Base-by-base conservation (phyloP, 2,797 vertebrate genomes). In the Paedocypris micromegethes region DNA sequence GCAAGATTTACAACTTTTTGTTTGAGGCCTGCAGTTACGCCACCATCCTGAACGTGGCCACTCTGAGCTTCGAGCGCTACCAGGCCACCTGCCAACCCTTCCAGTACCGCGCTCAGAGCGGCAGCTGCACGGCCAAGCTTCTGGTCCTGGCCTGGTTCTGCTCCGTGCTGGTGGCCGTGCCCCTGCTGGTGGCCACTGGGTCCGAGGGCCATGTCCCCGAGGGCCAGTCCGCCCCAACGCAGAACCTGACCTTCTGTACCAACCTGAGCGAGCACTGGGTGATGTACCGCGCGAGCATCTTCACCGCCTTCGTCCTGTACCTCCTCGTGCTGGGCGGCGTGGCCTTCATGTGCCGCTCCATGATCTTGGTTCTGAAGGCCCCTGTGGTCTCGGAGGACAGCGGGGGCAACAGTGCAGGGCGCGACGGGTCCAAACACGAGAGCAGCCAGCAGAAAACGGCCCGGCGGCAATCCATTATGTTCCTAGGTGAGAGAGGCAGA, bases 21-120 rank as follows among this genome's bases (percentile, higher is more conserved):
- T 97, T 98, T 0, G 96, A 98, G 79, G 83, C 92, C 0, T 98
- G 96, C 80, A 98, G 96, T 83, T 98, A 96, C 0, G 95, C 96
- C 70, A 98, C 96, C 0, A 88, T 97, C 68, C 83, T 98, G 59
- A 94, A 98, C 0, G 87, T 98, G 1, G 92, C 92, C 61, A 96
- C 96, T 0, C 88, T 98, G 5, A 98, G 96, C 77, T 94, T 97
- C 0, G 94, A 98, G 83, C 89, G 96, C 64, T 98, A 96, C 0
- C 50, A 94, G 0, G 95, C 96, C 5, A 94, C 97, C 81, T 98
- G 96, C 74, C 91, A 98, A 74, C 96, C 96, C 0, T 94, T 98
- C 75, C 86, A 80, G 46, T 96, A 90, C 76, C 93, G 93, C 79
- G 81, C 82, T 0, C 0, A 93, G 3, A 86, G 90, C 0, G 85